Evolutionary conservation across 53 echinoderm and acorn worm species (phyloP), one percentile per base, ranked within the genome.

Genomic region (Mesocentrotus franciscanus): DNA sequence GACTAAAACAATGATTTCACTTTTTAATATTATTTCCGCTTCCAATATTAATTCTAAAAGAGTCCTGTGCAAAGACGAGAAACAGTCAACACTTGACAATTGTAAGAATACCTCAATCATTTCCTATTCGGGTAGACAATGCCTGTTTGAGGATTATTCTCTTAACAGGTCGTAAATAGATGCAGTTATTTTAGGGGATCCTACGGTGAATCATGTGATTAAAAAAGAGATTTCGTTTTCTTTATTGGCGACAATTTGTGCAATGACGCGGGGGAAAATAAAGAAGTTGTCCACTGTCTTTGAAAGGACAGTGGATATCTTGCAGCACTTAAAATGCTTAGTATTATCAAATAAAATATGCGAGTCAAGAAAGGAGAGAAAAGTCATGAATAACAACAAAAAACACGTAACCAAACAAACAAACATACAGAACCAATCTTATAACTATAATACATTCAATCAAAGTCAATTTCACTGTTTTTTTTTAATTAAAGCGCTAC

Each of bases 31-130:
- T 18, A 20, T 36, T 81, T 81, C 81, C 81, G 81, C 36, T 81
- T 81, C 42, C 36, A 81, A 81, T 39, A 39, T 81, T 18, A 0
- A 39, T 29, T 81, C 76, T 76, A 76, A 29, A 76, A 76, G 11
- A 14, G 76, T 76, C 76, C 33, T 76, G 76, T 33, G 30, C 30
- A 30, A 14, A 76, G 76, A 76, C 20, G 42, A 39, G 8, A 9
- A 36, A 8, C 81, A 81, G 42, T 81, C 81, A 42, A 18, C 81
- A 81, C 36, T 18, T 39, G 42, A 9, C 81, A 81, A 81, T 42
- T 81, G 81, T 42, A 36, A 81, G 42, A 81, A 81, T 81, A 81
- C 81, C 81, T 81, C 36, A 39, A 81, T 81, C 81, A 81, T 81
- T 81, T 81, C 81, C 81, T 81, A 8, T 39, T 15, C 1, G 42